Percentiles rank a stretch among this genome's conserved stretches.
phyloP scores from a whole-genome alignment of 1,140 invertebrate species.

The Melitaea cinxia region DNA sequence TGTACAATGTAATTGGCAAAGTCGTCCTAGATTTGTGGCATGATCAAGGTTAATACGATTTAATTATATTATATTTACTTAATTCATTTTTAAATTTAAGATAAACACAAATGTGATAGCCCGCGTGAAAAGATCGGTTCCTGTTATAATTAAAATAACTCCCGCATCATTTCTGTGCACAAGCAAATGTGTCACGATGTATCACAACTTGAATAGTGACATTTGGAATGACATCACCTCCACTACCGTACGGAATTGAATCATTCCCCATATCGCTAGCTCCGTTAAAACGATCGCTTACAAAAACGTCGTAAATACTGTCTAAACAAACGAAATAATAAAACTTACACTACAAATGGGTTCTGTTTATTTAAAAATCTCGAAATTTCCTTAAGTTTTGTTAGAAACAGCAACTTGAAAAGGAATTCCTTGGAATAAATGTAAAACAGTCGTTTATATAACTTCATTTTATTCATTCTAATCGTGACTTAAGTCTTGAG shows the following conservation, averaged over 20 bases:
- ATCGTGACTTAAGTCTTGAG: conserved; percentile 6
- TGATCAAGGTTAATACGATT: no score
- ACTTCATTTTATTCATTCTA: background rate
- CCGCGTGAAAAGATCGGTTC: background rate
- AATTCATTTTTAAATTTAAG: no score
- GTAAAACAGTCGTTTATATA: background rate
- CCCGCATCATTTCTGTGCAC: background rate
- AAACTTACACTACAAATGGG: conserved; percentile 9
- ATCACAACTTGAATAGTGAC: conserved; percentile 7
- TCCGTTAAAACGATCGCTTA: conserved; percentile 7
- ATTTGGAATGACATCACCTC: conserved; percentile 25
- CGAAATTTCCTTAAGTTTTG: background rate
- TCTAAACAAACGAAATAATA: conserved; percentile 16
- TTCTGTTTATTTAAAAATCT: conserved; percentile 18
- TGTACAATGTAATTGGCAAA: no score
- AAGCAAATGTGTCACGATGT: conserved; percentile 4
- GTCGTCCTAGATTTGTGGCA: no score
- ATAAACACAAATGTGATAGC: conserved; percentile 2
- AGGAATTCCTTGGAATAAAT: background rate
- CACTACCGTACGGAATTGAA: conserved; percentile 6
- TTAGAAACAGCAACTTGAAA: background rate
- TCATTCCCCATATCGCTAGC: conserved; percentile 10
- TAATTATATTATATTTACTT: no score
- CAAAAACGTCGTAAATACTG: conserved; percentile 7
- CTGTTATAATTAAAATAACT: background rate